Evolutionary conservation across 2,888 invertebrate species (phyloP), one percentile per base, ranked within the genome.

Genomic region (Epistrophe eligans): DNA sequence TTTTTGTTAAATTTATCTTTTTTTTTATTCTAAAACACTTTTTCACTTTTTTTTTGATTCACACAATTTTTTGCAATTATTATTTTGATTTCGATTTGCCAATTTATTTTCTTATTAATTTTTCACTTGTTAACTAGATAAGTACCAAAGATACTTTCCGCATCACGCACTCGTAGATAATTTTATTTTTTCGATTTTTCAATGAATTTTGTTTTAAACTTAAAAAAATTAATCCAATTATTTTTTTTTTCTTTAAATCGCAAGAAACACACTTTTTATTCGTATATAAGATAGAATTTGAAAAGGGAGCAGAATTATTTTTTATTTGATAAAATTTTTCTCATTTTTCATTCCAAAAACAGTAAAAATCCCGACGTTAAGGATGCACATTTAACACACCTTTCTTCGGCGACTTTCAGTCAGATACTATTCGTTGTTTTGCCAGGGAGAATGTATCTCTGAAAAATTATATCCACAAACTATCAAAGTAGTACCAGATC

Each of bases 331-430:
- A 10, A 48, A n/a, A 70, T 79, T n/a, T 24, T 48, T 13, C 15
- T 32, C 15, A 55, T 55, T 55, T 55, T 55, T 19, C 58, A 50
- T 52, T 64, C 50, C 45, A 82, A 77, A 70, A 67, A 50, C 17
- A 67, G 48, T 13, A 70, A 70, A 70, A 52, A 55, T 48, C 52
- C 88, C 88, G 84, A 80, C 89, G 82, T 72, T 62, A 64, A 88
- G 67, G 24, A 40, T 50, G 62, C 58, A 62, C 67, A 84, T 76
- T 64, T 55, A 57, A 72, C 72, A 90, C 89, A 79, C 88, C 90
- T 80, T 79, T 66, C 88, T 89, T 84, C 89, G 89, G 88, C 84
- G 90, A 89, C 89, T 90, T 89, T 88, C 89, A 89, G 89, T 89
- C 89, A 89, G 84, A 88, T 89, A 90, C 90, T 90, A 89, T 89